Evolutionary conservation across 30 jellyfish, hydroid and myxozoan genomes (phyloP).

Genomic region (Mastigias papua): DNA sequence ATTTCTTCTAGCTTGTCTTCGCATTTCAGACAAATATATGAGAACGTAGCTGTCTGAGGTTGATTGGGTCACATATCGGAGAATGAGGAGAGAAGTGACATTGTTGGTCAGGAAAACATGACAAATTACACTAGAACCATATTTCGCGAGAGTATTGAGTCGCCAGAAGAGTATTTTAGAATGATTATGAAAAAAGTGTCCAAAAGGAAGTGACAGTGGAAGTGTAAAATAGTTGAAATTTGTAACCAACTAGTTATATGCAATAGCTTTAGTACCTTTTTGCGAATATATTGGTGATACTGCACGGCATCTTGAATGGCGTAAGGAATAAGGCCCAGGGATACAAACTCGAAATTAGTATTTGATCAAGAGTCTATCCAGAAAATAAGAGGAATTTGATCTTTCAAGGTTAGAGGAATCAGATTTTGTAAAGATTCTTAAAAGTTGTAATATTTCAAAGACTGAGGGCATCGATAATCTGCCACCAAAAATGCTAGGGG

Average conservation of each 20-base stretch:
- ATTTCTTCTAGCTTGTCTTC: conserved; percentile 26
- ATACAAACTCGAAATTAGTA: conserved; percentile 2
- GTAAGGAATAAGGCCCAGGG: conserved; percentile 25
- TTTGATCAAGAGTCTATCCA: conserved; percentile 35
- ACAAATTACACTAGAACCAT: conserved; percentile 33
- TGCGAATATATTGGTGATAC: conserved; percentile 28
- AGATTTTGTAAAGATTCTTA: conserved; percentile 24
- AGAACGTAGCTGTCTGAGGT: conserved; percentile 47
- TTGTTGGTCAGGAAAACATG: conserved; percentile 31
- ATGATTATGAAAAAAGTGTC: conserved; percentile 12
- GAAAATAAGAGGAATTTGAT: conserved; percentile 26
- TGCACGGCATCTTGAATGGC: neutral
- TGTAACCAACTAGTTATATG: conserved; percentile 8
- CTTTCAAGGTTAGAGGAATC: conserved; percentile 34
- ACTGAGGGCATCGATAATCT: conserved; percentile 58
- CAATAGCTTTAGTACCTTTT: conserved; percentile 50
- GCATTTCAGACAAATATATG: conserved; percentile 1
- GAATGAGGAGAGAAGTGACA: conserved; percentile 48
- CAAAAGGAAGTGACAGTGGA: conserved; percentile 38
- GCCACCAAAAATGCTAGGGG: conserved; percentile 53
- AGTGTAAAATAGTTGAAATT: conserved; percentile 28
- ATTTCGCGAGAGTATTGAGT: conserved; percentile 18
- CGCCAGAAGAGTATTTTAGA: conserved; percentile 44
- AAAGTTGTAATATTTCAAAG: conserved; percentile 10
- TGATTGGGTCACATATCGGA: conserved; percentile 57